Percentiles rank a stretch among this genome's conserved stretches.
These are phyloP conservation scores for Tachysurus fulvidraco DNA, from an alignment of 2,113 vertebrate species.

Conservation along the genomic window DNA sequence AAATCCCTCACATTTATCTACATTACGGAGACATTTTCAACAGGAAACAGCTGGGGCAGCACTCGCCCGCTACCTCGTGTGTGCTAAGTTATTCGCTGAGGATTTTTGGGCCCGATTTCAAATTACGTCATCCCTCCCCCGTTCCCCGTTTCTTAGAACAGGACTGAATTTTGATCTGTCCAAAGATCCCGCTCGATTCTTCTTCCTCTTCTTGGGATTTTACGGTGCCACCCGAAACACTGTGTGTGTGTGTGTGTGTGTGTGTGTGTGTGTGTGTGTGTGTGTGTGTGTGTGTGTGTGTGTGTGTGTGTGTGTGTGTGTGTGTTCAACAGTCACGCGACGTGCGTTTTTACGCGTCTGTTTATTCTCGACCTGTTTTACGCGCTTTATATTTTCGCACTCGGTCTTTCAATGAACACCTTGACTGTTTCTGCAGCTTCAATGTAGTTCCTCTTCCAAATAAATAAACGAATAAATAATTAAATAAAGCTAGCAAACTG, in stretches of 20 bases:
- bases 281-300: not conserved
- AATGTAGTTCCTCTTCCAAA: not conserved
- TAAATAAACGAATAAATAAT: too few species aligned
- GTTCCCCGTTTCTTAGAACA: slow-evolving; percentile 61
- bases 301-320: not conserved
- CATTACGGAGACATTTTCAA: slow-evolving; percentile 99
- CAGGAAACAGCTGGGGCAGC: slow-evolving; percentile 99
- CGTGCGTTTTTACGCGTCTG: not conserved
- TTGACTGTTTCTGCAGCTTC: not conserved
- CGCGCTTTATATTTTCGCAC: slow-evolving; percentile 53
- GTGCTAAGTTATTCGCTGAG: slow-evolving; percentile 97
- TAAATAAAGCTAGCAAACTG: not conserved
- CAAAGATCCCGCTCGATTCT: slow-evolving; percentile 65
- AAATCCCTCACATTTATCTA: slow-evolving; percentile 99
- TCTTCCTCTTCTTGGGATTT: slow-evolving; percentile 53
- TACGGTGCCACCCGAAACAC: slow-evolving; percentile 47
- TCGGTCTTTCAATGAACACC: not conserved
- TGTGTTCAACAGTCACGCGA: not conserved
- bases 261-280: not conserved
- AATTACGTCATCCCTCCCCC: slow-evolving; percentile 89
- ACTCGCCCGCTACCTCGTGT: slow-evolving; percentile 93
- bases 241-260: not conserved
- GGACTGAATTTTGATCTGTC: slow-evolving; percentile 75
- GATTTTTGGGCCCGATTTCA: slow-evolving; percentile 97
- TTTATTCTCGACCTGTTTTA: slow-evolving; percentile 29